A percentile compares a stretch with the other conserved stretches of the same genome.
phyloP scores from a whole-genome alignment of 2,888 invertebrate species.

The Tetragnatha montana region DNA sequence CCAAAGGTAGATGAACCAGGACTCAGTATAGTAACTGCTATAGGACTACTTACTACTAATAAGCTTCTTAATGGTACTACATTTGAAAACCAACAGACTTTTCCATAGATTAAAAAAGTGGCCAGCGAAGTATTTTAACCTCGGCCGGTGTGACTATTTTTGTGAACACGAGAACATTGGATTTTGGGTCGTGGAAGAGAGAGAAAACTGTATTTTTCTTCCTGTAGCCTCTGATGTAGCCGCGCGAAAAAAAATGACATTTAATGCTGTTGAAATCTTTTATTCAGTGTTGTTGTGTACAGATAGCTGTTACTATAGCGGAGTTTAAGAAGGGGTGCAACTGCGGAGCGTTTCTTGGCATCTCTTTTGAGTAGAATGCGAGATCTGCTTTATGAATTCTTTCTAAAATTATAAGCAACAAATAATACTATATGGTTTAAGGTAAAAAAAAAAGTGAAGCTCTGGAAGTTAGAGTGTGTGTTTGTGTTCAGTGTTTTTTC shows the following conservation, averaged over 20 bases:
- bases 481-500: too few relatives aligned
- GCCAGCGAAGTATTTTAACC: slow-evolving; percentile 40
- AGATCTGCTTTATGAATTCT: too few relatives aligned
- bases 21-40: background rate
- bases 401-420: too few relatives aligned
- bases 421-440: too few relatives aligned
- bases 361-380: too few relatives aligned
- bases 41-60: slow-evolving; percentile 5
- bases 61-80: background rate
- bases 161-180: slow-evolving; percentile 13
- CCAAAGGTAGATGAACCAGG: background rate
- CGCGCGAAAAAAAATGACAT: background rate
- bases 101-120: slow-evolving; percentile 19
- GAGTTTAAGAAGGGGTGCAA: background rate
- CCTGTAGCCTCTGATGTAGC: background rate
- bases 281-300: background rate
- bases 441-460: too few relatives aligned
- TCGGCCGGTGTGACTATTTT: slow-evolving; percentile 46
- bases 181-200: background rate
- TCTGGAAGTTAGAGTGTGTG: too few relatives aligned
- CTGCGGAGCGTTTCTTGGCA: background rate
- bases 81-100: slow-evolving; percentile 2
- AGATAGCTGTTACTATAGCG: background rate
- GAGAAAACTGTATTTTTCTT: background rate
- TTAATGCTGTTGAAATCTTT: background rate